Evolutionary conservation across 2,888 invertebrate genomes (phyloP).

Genomic region (Apamea crenata): DNA sequence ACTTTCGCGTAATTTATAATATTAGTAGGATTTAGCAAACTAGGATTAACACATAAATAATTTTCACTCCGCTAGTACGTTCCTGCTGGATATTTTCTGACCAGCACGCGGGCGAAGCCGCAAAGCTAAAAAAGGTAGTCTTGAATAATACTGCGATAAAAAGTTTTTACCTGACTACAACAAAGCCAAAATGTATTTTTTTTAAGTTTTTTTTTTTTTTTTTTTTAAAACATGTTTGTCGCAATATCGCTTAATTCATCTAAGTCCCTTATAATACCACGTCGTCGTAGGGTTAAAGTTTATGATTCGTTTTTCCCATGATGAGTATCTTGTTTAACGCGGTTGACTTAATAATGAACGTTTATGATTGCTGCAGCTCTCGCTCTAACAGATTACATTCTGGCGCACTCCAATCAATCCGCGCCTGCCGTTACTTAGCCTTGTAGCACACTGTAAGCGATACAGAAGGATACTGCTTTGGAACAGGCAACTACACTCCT

Average conservation of each 20-base stretch:
- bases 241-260: too few species aligned
- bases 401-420: constrained; percentile 60
- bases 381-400: constrained; percentile 55
- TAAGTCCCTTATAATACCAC: neutral
- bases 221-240: neutral
- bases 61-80: too few species aligned
- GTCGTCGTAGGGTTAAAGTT: neutral
- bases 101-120: too few species aligned
- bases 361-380: constrained; percentile 53
- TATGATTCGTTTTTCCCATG: constrained; percentile 6
- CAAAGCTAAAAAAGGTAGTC: neutral
- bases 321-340: constrained; percentile 8
- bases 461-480: neutral
- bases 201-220: neutral
- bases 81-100: too few species aligned
- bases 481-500: neutral
- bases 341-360: constrained; percentile 49
- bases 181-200: neutral
- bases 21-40: too few species aligned
- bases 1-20: too few species aligned
- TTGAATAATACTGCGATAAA: neutral
- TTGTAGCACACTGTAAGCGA: constrained; percentile 16
- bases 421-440: constrained; percentile 23
- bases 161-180: neutral
- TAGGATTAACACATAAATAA: too few species aligned